A percentile compares a stretch with the other conserved stretches of the same genome.
Evolutionary conservation across 2,888 invertebrate genomes (phyloP).

Genomic region (Drosophila nr. perissopoda): DNA sequence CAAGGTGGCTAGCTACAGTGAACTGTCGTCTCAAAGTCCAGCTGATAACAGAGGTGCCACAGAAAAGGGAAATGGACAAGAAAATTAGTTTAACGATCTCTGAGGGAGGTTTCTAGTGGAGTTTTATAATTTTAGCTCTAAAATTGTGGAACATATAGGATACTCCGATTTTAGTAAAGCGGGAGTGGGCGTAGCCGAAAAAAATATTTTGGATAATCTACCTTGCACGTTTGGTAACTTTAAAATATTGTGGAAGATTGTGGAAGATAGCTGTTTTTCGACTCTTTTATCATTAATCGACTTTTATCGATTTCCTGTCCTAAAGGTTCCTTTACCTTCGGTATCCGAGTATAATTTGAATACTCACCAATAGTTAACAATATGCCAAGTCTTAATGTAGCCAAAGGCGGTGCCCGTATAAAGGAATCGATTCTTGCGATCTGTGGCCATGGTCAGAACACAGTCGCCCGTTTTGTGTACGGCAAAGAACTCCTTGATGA

Average conservation of each 20-base stretch:
- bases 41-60: not conserved
- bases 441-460: conserved; percentile 88
- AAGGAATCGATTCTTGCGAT: conserved; percentile 89
- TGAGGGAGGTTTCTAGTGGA: not conserved
- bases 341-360: not conserved
- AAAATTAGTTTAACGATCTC: not conserved
- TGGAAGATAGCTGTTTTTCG: no score
- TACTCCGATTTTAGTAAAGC: not conserved
- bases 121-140: not conserved
- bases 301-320: not conserved
- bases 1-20: conserved; percentile 24
- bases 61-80: not conserved
- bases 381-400: conserved; percentile 92
- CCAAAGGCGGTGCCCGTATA: conserved; percentile 90
- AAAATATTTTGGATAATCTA: not conserved
- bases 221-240: not conserved
- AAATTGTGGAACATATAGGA: not conserved
- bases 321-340: not conserved
- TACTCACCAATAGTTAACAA: conserved; percentile 88
- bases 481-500: conserved; percentile 89
- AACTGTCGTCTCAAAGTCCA: not conserved
- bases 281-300: not conserved
- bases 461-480: conserved; percentile 88
- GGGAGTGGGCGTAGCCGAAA: not conserved
- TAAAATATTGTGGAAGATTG: not conserved